These are phyloP conservation scores for Solea senegalensis DNA, from an alignment of 2,113 vertebrate genomes.

Conservation along the genomic window DNA sequence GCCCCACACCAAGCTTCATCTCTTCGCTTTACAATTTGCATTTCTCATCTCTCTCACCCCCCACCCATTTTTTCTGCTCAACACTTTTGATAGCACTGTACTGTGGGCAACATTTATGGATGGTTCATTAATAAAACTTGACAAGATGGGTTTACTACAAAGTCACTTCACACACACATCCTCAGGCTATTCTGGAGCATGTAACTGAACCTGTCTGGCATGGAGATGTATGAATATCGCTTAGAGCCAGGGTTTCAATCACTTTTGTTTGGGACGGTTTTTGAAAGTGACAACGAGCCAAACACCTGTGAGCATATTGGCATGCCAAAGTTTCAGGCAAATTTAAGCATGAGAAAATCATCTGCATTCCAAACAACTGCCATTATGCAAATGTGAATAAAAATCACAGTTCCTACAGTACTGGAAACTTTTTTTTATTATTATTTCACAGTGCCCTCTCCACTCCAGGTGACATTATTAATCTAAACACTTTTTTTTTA, in stretches of 20 bases:
- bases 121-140: background rate
- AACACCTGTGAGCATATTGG: slow-evolving; percentile 25
- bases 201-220: slow-evolving; percentile 16
- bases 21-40: background rate
- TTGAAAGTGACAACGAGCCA: slow-evolving; percentile 12
- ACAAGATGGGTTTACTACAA: background rate
- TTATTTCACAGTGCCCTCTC: background rate
- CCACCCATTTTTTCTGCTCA: background rate
- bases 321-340: slow-evolving; percentile 13
- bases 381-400: slow-evolving; percentile 16
- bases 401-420: slow-evolving; percentile 7
- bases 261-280: slow-evolving; percentile 27
- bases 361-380: slow-evolving; percentile 32
- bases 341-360: slow-evolving; percentile 30
- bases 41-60: background rate
- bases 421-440: background rate
- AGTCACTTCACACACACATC: slow-evolving; percentile 21
- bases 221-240: slow-evolving; percentile 1
- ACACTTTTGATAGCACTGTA: slow-evolving; percentile 3
- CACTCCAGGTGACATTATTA: background rate
- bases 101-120: background rate
- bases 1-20: background rate
- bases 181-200: slow-evolving; percentile 10
- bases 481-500: background rate
- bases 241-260: background rate